Percentiles rank a stretch among this genome's conserved stretches.
These are phyloP conservation scores for Nilaparvata lugens DNA, from an alignment of 1,140 invertebrate species.

Conservation along the genomic window DNA sequence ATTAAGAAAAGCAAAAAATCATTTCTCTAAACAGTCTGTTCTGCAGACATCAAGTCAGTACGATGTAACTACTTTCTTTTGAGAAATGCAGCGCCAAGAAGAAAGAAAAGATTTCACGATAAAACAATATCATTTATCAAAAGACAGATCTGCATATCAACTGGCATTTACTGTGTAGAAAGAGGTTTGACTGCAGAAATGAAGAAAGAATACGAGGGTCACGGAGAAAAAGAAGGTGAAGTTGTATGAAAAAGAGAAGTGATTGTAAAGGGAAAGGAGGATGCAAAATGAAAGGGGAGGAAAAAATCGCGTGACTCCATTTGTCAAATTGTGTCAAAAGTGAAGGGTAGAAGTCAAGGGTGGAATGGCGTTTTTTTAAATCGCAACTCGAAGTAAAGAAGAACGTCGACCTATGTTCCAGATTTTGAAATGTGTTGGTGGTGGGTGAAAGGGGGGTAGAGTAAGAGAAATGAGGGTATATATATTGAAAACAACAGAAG, in stretches of 20 bases:
- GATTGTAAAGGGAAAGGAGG: conserved; percentile 1
- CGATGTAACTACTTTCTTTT: neutral
- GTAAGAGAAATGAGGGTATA: neutral
- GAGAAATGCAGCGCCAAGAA: neutral
- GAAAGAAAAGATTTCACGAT: conserved; percentile 40
- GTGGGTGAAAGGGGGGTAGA: neutral
- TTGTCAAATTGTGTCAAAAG: conserved; percentile 17
- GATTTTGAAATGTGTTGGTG: neutral
- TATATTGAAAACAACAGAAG: conserved; percentile 21
- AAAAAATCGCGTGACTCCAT: conserved; percentile 15
- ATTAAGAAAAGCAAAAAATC: neutral
- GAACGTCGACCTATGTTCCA: neutral
- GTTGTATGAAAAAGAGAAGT: conserved; percentile 2
- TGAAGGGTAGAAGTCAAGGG: neutral
- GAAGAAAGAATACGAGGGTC: neutral
- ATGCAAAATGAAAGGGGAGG: neutral
- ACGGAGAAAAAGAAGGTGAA: neutral
- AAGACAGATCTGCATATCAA: neutral
- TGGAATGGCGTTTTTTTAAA: neutral
- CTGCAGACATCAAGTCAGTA: neutral
- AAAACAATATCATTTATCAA: conserved; percentile 9
- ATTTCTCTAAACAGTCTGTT: neutral
- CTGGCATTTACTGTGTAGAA: neutral
- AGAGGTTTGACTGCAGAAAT: conserved; percentile 6
- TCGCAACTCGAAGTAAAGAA: neutral